Evolutionary conservation across 2,888 invertebrate genomes (phyloP), one percentile per base, ranked within the genome.

Genomic region (Athalia rosae): DNA sequence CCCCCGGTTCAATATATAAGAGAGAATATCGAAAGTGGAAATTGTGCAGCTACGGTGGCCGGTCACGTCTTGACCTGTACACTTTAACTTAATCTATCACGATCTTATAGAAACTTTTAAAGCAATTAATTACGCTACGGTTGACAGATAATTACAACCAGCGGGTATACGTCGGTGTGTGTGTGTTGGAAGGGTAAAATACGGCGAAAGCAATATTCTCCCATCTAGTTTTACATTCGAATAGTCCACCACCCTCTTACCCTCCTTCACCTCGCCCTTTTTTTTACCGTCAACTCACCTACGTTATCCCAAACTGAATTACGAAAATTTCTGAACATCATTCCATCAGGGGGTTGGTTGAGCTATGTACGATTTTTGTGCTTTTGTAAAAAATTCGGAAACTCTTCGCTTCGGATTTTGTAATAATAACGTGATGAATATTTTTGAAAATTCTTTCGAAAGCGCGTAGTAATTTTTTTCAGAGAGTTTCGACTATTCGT

Each of bases 111-210:
- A 13, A 71, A 59, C 15, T 71, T 45, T 71, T 59, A 13, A 41
- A 59, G 71, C 59, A 71, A 71, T 71, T 71, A 58, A 71, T 71
- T 71, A 71, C 71, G 43, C 59, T 41, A 45, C 13, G 45, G 48
- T 58, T 71, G 71, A 71, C 71, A 58, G 71, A 71, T 71, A 71
- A 71, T 71, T 71, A 71, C 48, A 56, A 59, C 45, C 58, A 28
- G 58, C 58, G 50, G 56, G 13, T 28, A 71, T 58, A 15, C 58
- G 8, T 11, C 53, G 53, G n/a, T 11, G 53, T 8, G 53, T n/a
- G 53, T 9, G 6, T 11, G 8, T 53, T 3, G 53, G 9, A 53
- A 3, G n/a, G 53, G n/a, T 15, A 41, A 71, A 71, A 71, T 15
- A 61, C n/a, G 11, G 61, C 3, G 13, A 61, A 13, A 71, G 43